Conservation (phyloP, 1,140 invertebrate species). For the Eumeta japonica region DNA sequence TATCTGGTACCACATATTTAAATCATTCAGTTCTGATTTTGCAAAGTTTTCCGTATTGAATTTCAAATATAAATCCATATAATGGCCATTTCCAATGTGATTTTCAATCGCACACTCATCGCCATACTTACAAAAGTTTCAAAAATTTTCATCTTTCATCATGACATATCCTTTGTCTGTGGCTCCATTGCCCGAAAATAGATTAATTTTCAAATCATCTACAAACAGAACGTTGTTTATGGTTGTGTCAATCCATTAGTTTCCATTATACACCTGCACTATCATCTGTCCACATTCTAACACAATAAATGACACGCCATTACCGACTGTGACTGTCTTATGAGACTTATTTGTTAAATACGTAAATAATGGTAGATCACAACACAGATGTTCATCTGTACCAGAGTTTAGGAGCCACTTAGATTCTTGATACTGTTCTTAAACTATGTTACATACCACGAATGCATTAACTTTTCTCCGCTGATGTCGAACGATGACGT, state of each 20-base stretch:
- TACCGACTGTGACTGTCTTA: too few species aligned
- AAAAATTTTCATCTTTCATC: constrained; percentile 18
- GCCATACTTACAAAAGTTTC: constrained; percentile 19
- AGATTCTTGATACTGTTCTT: too few species aligned
- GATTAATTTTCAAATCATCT: constrained; percentile 31
- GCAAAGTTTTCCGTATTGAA: constrained; percentile 6
- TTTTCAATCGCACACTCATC: constrained; percentile 16
- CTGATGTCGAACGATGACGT: constrained; percentile 8
- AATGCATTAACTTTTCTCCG: too few species aligned
- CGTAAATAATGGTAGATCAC: too few species aligned
- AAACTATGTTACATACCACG: too few species aligned
- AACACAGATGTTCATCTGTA: too few species aligned
- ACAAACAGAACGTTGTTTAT: constrained; percentile 37
- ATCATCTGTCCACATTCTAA: neutral
- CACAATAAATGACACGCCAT: neutral
- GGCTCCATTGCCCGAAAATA: constrained; percentile 30
- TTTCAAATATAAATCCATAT: constrained; percentile 16
- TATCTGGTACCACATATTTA: constrained; percentile 35
- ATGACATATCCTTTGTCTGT: constrained; percentile 27
- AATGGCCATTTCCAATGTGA: constrained; percentile 15
- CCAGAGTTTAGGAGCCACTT: too few species aligned
- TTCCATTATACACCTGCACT: constrained; percentile 11
- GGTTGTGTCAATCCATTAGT: too few species aligned
- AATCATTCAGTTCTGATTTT: constrained; percentile 5
- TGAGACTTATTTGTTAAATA: too few species aligned